Conservation (phyloP, 2,113 vertebrate species). For the Clarias batrachus region DNA sequence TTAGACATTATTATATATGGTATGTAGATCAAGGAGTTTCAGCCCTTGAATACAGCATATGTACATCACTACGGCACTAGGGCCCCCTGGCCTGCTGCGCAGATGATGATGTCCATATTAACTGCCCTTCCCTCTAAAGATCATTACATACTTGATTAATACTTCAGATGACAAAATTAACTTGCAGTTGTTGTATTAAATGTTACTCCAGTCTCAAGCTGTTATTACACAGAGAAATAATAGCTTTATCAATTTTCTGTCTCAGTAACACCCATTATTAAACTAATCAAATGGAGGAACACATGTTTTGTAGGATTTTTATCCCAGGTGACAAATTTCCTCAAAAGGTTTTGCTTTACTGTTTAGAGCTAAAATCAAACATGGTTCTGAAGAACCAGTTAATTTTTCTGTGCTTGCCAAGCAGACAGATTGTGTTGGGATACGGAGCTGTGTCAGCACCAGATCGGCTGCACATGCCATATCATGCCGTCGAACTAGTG, state of each 20-base stretch:
- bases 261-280: neutral
- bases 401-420: conserved; percentile 24
- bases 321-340: neutral
- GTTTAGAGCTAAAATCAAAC: conserved; percentile 12
- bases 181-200: neutral
- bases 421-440: conserved; percentile 25
- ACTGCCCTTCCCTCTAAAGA: neutral
- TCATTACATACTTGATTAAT: neutral
- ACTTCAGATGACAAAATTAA: neutral
- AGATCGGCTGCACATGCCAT: conserved; percentile 20
- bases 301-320: neutral
- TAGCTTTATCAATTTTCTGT: neutral
- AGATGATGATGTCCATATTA: conserved; percentile 15
- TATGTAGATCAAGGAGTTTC: neutral
- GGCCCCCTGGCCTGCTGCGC: neutral
- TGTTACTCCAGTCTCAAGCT: neutral
- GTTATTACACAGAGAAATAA: neutral
- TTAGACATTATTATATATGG: neutral
- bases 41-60: neutral
- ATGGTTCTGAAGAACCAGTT: neutral
- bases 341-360: conserved; percentile 3
- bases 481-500: conserved; percentile 39
- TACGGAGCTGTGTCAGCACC: conserved; percentile 27
- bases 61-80: neutral
- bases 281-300: neutral